Percentiles rank a stretch among this genome's conserved stretches.
Conservation (phyloP, 2,113 vertebrate genomes). For the Holacanthus passer region DNA sequence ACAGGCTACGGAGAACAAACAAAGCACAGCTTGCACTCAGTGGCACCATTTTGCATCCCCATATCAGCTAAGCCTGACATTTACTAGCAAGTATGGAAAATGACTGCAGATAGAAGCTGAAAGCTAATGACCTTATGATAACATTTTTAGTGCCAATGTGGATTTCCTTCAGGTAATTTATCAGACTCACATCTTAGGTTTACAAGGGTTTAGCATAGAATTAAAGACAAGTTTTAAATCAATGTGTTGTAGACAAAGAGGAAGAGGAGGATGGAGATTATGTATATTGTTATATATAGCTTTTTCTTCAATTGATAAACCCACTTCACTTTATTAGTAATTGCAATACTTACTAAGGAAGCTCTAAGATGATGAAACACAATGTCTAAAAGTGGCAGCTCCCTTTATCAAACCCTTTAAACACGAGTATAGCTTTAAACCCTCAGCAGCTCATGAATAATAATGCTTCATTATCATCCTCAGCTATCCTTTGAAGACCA, state of each 20-base stretch:
- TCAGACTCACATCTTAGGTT: background rate
- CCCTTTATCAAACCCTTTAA: conserved; percentile 16
- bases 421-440: conserved; percentile 14
- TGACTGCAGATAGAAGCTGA: conserved; percentile 23
- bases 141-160: conserved; percentile 18
- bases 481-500: conserved; percentile 39
- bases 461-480: conserved; percentile 43
- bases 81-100: conserved; percentile 36
- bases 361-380: conserved; percentile 23
- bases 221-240: background rate
- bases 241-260: background rate
- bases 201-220: conserved; percentile 6
- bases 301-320: background rate
- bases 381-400: conserved; percentile 4
- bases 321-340: background rate
- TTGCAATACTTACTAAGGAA: conserved; percentile 5
- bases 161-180: conserved; percentile 29
- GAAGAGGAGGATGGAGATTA: background rate
- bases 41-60: conserved; percentile 38
- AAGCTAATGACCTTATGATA: conserved; percentile 37
- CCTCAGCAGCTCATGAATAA: conserved; percentile 32
- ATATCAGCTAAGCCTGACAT: conserved; percentile 56
- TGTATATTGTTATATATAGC: background rate
- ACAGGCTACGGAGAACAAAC: background rate
- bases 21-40: conserved; percentile 19